A percentile compares a stretch with the other conserved stretches of the same genome.
Evolutionary conservation across 2,113 vertebrate species (phyloP).

Genomic region (Clarias batrachus): DNA sequence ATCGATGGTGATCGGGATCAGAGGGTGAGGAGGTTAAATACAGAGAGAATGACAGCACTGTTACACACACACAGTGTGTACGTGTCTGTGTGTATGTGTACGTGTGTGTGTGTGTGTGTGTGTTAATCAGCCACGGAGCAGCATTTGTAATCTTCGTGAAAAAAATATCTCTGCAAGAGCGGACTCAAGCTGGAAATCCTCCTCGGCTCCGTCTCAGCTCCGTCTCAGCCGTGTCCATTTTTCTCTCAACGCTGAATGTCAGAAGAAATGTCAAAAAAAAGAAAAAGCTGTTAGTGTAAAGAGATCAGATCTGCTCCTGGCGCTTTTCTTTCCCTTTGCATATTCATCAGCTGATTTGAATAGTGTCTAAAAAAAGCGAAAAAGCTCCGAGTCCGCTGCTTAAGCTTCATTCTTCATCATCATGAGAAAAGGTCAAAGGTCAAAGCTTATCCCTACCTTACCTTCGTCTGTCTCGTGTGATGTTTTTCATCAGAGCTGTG

Average conservation of each 20-base stretch:
- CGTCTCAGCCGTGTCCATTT: neutral
- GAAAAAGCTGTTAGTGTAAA: conserved; percentile 40
- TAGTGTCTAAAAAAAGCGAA: conserved; percentile 32
- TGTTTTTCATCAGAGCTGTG: neutral
- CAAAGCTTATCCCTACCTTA: neutral
- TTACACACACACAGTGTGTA: neutral
- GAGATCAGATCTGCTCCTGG: conserved; percentile 43
- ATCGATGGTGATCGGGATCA: too few relatives aligned
- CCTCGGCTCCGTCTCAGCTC: neutral
- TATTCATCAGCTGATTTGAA: conserved; percentile 57
- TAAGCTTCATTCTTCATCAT: neutral
- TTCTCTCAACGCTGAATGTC: conserved; percentile 42
- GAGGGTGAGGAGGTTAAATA: neutral
- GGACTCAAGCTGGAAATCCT: neutral
- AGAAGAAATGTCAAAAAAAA: conserved; percentile 32
- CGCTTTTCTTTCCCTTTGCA: conserved; percentile 42
- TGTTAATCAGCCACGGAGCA: neutral
- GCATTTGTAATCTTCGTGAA: neutral
- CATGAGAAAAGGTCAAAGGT: neutral
- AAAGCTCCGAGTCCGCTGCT: neutral
- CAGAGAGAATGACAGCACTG: neutral
- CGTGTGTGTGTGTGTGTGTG: too few relatives aligned
- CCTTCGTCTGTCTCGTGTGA: neutral
- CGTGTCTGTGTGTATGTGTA: too few relatives aligned
- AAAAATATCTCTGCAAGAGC: neutral